These are phyloP conservation scores for Phytoseiulus persimilis DNA, from an alignment of 2,888 invertebrate genomes.

Conservation along the genomic window DNA sequence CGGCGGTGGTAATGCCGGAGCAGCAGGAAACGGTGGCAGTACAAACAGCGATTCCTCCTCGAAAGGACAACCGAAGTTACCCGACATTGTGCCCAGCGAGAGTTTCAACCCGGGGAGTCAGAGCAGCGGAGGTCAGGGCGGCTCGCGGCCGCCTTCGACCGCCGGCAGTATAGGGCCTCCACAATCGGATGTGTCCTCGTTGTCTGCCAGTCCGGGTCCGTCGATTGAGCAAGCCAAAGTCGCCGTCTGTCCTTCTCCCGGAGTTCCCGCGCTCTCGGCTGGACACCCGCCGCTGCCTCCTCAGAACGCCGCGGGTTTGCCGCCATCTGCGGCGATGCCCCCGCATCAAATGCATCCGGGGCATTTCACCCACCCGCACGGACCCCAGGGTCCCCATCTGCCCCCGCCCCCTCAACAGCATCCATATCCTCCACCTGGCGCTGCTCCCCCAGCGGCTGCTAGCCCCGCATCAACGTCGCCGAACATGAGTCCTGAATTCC, in stretches of 20 bases:
- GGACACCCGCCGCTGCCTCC: neutral
- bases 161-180: slow-evolving; percentile 27
- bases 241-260: neutral
- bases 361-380: slow-evolving; percentile 15
- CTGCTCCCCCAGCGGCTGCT: neutral
- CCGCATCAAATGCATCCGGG: slow-evolving; percentile 36
- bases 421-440: neutral
- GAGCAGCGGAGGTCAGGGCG: slow-evolving; percentile 33
- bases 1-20: neutral
- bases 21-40: slow-evolving; percentile 11
- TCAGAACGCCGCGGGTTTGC: neutral
- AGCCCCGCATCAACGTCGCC: neutral
- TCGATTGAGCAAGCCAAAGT: slow-evolving; percentile 8
- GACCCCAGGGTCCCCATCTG: neutral
- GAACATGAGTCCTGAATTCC: slow-evolving; percentile 39
- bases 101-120: slow-evolving; percentile 26
- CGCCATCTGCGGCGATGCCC: neutral
- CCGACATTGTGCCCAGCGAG: slow-evolving; percentile 27
- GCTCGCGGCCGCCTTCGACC: slow-evolving; percentile 23
- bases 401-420: slow-evolving; percentile 6
- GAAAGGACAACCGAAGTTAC: slow-evolving; percentile 7
- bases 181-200: slow-evolving; percentile 33
- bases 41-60: neutral
- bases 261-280: neutral
- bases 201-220: slow-evolving; percentile 25